Evolutionary conservation across 2,888 invertebrate species (phyloP), one percentile per base, ranked within the genome.

Genomic region (Drosophila leonis): DNA sequence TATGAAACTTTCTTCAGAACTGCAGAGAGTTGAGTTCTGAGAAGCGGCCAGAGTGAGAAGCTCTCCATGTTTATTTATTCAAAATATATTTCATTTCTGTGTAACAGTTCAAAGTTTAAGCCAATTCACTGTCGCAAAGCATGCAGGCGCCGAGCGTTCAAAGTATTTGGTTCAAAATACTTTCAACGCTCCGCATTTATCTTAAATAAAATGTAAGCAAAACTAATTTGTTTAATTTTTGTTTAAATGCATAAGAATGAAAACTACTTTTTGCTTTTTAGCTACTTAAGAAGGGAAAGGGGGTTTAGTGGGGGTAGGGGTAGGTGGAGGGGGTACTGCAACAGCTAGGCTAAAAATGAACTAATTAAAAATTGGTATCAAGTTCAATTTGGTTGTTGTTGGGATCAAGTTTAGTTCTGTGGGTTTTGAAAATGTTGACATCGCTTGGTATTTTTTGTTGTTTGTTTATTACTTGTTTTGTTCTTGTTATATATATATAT

Each of bases 381-480:
- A 60, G 66, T 72, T 63, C 20, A 56, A 54, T 42, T 56, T n/a
- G n/a, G n/a, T 56, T 20, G 8, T 39, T 35, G 15, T 49, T 54
- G 68, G 71, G 60, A 49, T 39, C 56, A 65, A 63, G 65, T 82
- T 75, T 48, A 74, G 73, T 83, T 80, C 75, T 83, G 85, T 83
- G 87, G 88, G 54, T 80, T 80, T 88, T 88, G n/a, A 91, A 93
- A 93, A 92, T 93, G 92, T 93, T 93, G 93, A 93, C 93, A 92
- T 93, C 93, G 93, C 93, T 93, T 92, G 87, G 60, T 82, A 65
- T 71, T 75, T 75, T 24, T 20, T 13, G 39, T 68, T 70, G 68
- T 72, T 27, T 56, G n/a, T 31, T 42, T 48, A 56, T 62, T 48
- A 64, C 60, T 78, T 77, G 59, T 35, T 65, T 69, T 56, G 31